Evolutionary conservation across 2,888 invertebrate species (phyloP), one percentile per base, ranked within the genome.

Genomic region (Alloscopus bannaensis): DNA sequence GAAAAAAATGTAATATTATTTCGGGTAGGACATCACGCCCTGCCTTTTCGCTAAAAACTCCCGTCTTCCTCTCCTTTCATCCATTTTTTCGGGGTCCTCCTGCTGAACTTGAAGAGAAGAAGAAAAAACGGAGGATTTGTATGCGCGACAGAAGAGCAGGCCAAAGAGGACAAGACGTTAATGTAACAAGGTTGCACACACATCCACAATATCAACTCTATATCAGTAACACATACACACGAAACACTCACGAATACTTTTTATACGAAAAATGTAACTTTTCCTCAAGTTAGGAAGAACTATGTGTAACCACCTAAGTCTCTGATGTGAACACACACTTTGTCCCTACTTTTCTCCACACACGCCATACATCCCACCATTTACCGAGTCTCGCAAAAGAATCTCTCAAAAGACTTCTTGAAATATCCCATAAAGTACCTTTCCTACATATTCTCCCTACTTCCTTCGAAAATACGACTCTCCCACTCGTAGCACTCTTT

Each of bases 1-100:
- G n/a, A n/a, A 52, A 45, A 75, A 69, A 76, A 69, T 64, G 64
- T 70, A 70, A 77, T 77, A 77, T 64, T 70, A 69, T 64, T 52
- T 69, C 64, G 70, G 70, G 70, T 77, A 77, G 77, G 77, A 77
- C 77, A 70, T 77, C 70, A 77, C 77, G 77, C 70, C 70, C 77
- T 70, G 70, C 77, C 77, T 77, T 70, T 77, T 77, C 65, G 64
- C 77, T 70, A 70, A 77, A 70, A 77, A 70, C 57, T 77, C 64
- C 59, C 66, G 45, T 52, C 70, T 62, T 60, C 60, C 29, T 69
- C 42, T 50, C 31, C 70, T 70, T 60, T 77, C 77, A 77, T 77
- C 77, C 77, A 77, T 77, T 69, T 77, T 70, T n/a, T n/a, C n/a
- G n/a, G n/a, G n/a, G n/a, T n/a, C n/a, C n/a, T n/a, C n/a, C n/a